Conservation (phyloP, 2,888 invertebrate species). For the Aplocera efformata region DNA sequence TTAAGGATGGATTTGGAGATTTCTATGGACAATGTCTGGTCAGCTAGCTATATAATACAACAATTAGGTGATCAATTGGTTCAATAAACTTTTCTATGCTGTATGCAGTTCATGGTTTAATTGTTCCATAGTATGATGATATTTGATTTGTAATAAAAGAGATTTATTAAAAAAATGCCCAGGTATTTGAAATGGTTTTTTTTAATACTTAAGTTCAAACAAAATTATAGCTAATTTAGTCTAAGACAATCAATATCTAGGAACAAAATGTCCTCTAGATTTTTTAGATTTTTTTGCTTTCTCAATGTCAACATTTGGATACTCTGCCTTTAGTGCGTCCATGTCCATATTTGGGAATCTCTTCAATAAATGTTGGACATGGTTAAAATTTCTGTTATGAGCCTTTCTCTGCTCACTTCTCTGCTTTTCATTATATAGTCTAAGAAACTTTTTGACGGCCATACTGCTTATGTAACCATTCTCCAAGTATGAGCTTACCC, state of each 20-base stretch:
- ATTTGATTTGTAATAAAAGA: too few species aligned
- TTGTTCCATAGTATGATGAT: too few species aligned
- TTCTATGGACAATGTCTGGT: too few species aligned
- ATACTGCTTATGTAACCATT: conserved; percentile 72
- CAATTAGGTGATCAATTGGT: too few species aligned
- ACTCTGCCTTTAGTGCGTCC: conserved; percentile 84
- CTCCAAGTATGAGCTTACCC: conserved; percentile 81
- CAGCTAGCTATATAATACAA: too few species aligned
- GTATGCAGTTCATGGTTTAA: too few species aligned
- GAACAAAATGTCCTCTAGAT: conserved; percentile 82
- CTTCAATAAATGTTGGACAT: conserved; percentile 85
- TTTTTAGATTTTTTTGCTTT: conserved; percentile 80
- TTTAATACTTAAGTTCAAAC: too few species aligned
- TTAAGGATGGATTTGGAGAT: too few species aligned
- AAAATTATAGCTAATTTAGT: too few species aligned
- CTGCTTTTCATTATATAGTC: conserved; percentile 84
- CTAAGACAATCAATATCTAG: conserved; percentile 53
- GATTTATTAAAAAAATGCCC: too few species aligned
- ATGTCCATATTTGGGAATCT: conserved; percentile 88
- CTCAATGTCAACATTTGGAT: conserved; percentile 88
- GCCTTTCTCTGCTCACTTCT: conserved; percentile 78
- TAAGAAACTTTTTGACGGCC: conserved; percentile 80
- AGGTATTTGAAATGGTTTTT: too few species aligned
- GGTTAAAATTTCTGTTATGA: conserved; percentile 83
- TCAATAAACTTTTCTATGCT: too few species aligned